Percentiles rank a stretch among this genome's conserved stretches.
phyloP scores from a whole-genome alignment of 2,797 vertebrate genomes.

The Cyclura pinguis region DNA sequence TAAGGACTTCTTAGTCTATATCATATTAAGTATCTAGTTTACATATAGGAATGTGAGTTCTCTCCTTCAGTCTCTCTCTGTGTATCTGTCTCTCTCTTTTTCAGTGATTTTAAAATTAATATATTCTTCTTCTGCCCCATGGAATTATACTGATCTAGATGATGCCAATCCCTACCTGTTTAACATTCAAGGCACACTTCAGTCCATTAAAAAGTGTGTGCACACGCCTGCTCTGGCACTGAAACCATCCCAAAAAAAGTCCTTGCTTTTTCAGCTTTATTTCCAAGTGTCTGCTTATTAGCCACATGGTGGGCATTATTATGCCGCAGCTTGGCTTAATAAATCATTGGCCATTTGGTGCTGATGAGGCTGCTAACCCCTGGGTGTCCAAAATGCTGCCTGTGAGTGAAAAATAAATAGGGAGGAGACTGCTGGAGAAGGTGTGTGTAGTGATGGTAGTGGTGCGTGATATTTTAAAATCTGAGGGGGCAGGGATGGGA shows the following conservation, averaged over 20 bases:
- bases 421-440: constrained; percentile 34
- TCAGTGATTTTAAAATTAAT: constrained; percentile 43
- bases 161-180: constrained; percentile 62
- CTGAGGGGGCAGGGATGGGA: neutral
- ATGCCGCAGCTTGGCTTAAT: constrained; percentile 56
- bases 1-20: neutral
- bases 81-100: neutral
- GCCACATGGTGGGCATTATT: constrained; percentile 58
- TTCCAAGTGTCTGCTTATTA: constrained; percentile 60
- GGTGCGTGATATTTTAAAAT: constrained; percentile 48
- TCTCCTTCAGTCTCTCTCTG: neutral
- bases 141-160: constrained; percentile 58
- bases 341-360: constrained; percentile 64
- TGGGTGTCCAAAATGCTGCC: constrained; percentile 50
- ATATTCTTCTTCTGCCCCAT: constrained; percentile 47
- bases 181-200: constrained; percentile 57
- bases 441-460: constrained; percentile 38
- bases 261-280: constrained; percentile 44
- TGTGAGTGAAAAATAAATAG: constrained; percentile 60
- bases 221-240: constrained; percentile 38
- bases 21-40: constrained; percentile 6
- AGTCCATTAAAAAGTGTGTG: constrained; percentile 28
- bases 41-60: neutral
- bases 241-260: constrained; percentile 61
- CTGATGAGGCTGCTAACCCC: constrained; percentile 48